Evolutionary conservation across 2,888 invertebrate genomes (phyloP).

Genomic region (Ectemnius continuus): DNA sequence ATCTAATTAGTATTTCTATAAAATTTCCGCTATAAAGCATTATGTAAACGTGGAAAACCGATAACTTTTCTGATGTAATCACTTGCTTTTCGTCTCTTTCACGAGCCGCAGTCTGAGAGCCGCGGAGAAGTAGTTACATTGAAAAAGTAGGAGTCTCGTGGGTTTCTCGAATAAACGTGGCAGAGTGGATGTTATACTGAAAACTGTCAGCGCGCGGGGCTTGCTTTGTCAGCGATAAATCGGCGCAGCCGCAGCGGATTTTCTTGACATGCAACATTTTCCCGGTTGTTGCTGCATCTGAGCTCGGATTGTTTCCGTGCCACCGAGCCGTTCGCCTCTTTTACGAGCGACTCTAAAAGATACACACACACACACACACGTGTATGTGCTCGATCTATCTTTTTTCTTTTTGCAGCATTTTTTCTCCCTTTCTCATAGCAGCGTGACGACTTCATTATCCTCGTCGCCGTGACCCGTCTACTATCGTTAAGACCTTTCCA

Average conservation of each 20-base stretch:
- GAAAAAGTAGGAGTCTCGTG: no score
- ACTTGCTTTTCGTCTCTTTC: no score
- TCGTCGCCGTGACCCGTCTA: conserved; percentile 15
- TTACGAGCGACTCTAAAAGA: conserved; percentile 7
- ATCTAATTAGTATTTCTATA: no score
- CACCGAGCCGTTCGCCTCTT: neutral
- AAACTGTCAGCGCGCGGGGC: neutral
- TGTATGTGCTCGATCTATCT: neutral
- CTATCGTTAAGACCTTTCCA: conserved; percentile 24
- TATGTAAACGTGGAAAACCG: no score
- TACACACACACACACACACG: neutral
- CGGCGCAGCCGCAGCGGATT: conserved; percentile 8
- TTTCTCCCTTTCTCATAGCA: neutral
- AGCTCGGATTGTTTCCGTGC: conserved; percentile 1
- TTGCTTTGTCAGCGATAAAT: conserved; percentile 17
- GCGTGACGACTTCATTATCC: conserved; percentile 29
- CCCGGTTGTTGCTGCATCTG: neutral
- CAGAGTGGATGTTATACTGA: neutral
- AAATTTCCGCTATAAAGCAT: no score
- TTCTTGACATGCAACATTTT: conserved; percentile 21
- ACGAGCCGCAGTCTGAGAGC: no score
- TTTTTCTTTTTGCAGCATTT: neutral
- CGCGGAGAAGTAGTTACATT: no score
- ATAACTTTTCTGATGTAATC: no score
- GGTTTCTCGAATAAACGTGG: no score